Evolutionary conservation across 2,888 invertebrate genomes (phyloP).

Genomic region (Lampropteryx suffumata): DNA sequence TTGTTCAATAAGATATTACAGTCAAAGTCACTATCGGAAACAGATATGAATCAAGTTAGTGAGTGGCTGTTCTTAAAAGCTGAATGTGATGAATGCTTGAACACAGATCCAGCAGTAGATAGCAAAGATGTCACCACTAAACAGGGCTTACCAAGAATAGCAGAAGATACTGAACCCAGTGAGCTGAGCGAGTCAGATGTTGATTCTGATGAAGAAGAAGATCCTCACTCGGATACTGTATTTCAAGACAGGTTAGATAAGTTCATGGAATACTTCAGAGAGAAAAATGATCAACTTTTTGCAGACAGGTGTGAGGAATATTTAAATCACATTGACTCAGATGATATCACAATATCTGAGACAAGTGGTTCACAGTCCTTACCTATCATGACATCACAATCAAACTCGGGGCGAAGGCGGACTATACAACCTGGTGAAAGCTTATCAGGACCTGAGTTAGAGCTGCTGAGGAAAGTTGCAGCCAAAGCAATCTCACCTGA

Average conservation of each 20-base stretch:
- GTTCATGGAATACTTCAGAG: constrained; percentile 87
- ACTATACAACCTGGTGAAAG: constrained; percentile 85
- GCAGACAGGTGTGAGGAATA: constrained; percentile 84
- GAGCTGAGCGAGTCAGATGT: constrained; percentile 84
- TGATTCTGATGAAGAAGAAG: constrained; percentile 82
- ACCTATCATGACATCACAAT: constrained; percentile 75
- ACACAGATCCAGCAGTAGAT: constrained; percentile 77
- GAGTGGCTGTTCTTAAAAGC: constrained; percentile 94
- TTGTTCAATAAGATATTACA: constrained; percentile 89
- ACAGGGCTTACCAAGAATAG: constrained; percentile 75
- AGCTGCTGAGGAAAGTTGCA: constrained; percentile 83
- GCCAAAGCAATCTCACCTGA: constrained; percentile 79
- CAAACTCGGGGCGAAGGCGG: constrained; percentile 76
- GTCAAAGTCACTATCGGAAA: constrained; percentile 86
- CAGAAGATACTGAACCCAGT: constrained; percentile 82
- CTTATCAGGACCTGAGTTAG: constrained; percentile 82
- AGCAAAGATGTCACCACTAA: constrained; percentile 70
- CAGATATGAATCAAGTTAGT: constrained; percentile 88
- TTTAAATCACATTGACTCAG: constrained; percentile 77
- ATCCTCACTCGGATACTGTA: constrained; percentile 84
- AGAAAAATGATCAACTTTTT: constrained; percentile 87
- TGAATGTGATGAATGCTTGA: constrained; percentile 93
- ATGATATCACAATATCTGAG: constrained; percentile 79
- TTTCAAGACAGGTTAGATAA: constrained; percentile 88
- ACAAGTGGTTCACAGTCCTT: constrained; percentile 76